phyloP scores from a whole-genome alignment of 37 sponge, comb jelly and placozoan species.

The Petrosia ficiformis region DNA sequence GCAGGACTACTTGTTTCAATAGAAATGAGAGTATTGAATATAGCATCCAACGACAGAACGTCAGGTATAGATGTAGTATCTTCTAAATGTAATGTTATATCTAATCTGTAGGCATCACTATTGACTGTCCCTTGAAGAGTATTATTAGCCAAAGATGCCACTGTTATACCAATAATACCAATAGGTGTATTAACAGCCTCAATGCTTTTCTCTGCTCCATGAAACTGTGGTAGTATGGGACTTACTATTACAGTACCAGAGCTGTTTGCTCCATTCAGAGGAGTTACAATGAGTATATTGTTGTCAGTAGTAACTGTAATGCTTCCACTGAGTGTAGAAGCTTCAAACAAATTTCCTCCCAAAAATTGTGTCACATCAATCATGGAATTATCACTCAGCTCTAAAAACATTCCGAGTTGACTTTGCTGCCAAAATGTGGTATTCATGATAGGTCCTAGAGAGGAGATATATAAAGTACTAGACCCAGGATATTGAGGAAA shows the following conservation, averaged over 20 bases:
- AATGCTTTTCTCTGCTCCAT: background rate
- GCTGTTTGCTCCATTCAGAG: background rate
- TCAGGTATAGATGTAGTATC: conserved; percentile 14
- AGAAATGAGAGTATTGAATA: background rate
- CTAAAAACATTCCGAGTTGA: conserved; percentile 6
- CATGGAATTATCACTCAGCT: background rate
- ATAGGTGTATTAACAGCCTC: conserved; percentile 7
- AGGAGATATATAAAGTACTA: background rate
- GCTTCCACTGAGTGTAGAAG: background rate
- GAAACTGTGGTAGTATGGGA: conserved; percentile 12
- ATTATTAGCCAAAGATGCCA: conserved; percentile 11
- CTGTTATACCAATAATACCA: background rate
- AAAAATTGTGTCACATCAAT: conserved; percentile 14
- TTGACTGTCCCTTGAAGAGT: conserved; percentile 36
- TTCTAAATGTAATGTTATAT: conserved; percentile 11
- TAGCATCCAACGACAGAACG: too few relatives aligned
- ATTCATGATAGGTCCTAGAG: conserved; percentile 13
- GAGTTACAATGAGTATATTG: background rate
- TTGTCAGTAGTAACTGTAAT: background rate
- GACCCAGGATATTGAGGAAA: conserved; percentile 50
- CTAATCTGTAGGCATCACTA: background rate
- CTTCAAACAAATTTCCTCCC: background rate
- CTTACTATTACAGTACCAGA: background rate
- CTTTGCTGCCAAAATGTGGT: conserved; percentile 41
- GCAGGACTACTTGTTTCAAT: background rate